Conservation (phyloP, 2,888 invertebrate species). For the Rhogogaster chlorosoma region DNA sequence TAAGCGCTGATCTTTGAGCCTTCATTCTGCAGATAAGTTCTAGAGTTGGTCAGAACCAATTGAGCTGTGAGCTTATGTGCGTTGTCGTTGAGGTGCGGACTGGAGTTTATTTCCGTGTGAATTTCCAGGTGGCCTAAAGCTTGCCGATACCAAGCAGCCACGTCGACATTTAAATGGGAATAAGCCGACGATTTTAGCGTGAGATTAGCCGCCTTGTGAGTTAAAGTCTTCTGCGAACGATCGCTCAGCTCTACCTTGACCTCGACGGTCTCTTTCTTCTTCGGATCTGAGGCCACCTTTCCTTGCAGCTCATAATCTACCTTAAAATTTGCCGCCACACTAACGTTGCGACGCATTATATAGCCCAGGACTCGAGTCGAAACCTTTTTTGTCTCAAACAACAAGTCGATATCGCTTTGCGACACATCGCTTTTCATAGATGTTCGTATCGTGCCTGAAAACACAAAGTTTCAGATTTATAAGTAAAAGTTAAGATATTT, state of each 20-base stretch:
- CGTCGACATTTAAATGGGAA: slow-evolving; percentile 79
- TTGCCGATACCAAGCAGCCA: slow-evolving; percentile 79
- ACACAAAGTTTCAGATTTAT: slow-evolving; percentile 20
- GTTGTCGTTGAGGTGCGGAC: slow-evolving; percentile 80
- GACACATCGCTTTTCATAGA: slow-evolving; percentile 85
- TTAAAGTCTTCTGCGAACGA: slow-evolving; percentile 81
- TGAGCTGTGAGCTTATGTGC: slow-evolving; percentile 83
- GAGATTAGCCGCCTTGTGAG: slow-evolving; percentile 83
- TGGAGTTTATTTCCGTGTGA: slow-evolving; percentile 85
- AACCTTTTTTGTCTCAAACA: slow-evolving; percentile 89
- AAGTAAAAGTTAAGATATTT: neutral
- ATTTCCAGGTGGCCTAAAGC: slow-evolving; percentile 87
- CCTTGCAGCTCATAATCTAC: slow-evolving; percentile 84
- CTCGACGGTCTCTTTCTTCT: slow-evolving; percentile 76
- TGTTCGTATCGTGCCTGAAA: slow-evolving; percentile 81
- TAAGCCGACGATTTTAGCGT: slow-evolving; percentile 88
- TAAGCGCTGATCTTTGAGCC: slow-evolving; percentile 83
- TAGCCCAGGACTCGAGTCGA: slow-evolving; percentile 88
- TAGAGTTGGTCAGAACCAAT: slow-evolving; percentile 82
- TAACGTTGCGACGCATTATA: slow-evolving; percentile 81
- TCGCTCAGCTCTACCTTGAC: slow-evolving; percentile 79
- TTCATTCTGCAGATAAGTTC: slow-evolving; percentile 80
- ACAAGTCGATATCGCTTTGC: slow-evolving; percentile 87
- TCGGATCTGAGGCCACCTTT: slow-evolving; percentile 75
- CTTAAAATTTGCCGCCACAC: slow-evolving; percentile 81